phyloP scores from a whole-genome alignment of 2,113 vertebrate species.

The Rallus limicola region DNA sequence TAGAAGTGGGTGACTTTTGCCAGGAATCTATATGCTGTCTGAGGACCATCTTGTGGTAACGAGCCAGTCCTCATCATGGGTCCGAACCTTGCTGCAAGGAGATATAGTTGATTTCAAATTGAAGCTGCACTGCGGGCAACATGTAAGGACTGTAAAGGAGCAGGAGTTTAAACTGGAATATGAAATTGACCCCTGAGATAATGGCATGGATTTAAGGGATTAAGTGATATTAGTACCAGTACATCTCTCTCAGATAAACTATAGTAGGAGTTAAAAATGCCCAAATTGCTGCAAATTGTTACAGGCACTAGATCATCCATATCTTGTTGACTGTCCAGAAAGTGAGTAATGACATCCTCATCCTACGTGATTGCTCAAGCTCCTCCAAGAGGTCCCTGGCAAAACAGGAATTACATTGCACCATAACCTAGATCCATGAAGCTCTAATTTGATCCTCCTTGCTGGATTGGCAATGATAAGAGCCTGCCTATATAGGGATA shows the following conservation, averaged over 20 bases:
- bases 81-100: background rate
- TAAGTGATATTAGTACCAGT: background rate
- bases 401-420: background rate
- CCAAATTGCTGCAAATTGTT: background rate
- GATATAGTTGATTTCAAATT: background rate
- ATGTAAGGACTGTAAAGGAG: background rate
- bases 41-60: background rate
- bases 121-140: background rate
- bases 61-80: background rate
- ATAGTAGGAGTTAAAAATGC: background rate
- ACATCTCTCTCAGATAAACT: background rate
- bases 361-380: background rate
- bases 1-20: background rate
- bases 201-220: background rate
- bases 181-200: background rate
- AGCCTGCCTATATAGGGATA: background rate
- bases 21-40: background rate
- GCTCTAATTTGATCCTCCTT: background rate
- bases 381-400: background rate
- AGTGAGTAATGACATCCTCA: background rate
- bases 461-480: background rate
- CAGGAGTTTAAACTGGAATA: background rate
- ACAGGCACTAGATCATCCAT: background rate
- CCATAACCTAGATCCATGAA: background rate
- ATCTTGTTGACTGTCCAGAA: background rate